phyloP scores from a whole-genome alignment of 1,140 invertebrate genomes.

The Zaprionus davidi region DNA sequence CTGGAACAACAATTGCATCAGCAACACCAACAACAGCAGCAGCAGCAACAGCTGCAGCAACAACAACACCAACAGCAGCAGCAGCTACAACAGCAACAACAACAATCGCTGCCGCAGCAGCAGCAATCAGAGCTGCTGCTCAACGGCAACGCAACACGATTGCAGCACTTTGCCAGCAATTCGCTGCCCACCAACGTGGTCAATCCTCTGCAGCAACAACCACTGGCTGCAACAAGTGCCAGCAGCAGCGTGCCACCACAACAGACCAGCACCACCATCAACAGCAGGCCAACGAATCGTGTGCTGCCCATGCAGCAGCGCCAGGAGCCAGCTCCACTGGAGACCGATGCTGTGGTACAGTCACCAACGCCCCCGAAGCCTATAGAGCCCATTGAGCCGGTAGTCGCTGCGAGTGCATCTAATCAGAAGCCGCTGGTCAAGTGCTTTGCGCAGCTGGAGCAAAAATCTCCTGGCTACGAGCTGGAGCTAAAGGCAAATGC shows the following conservation, averaged over 20 bases:
- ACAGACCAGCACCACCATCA: constrained; percentile 55
- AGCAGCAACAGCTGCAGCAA: constrained; percentile 26
- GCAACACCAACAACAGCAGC: constrained; percentile 31
- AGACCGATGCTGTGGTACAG: constrained; percentile 52
- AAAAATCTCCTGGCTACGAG: constrained; percentile 55
- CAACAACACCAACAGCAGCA: constrained; percentile 30
- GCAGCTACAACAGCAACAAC: constrained; percentile 27
- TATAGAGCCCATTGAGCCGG: constrained; percentile 45
- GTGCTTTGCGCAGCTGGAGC: constrained; percentile 40
- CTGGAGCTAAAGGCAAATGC: constrained; percentile 68
- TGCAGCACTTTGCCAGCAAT: constrained; percentile 86
- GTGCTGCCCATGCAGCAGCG: constrained; percentile 89
- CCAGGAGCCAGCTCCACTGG: constrained; percentile 58
- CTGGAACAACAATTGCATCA: constrained; percentile 40
- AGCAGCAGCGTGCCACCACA: constrained; percentile 27
- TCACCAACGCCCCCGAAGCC: constrained; percentile 63
- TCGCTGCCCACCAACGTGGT: constrained; percentile 88
- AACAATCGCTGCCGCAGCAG: constrained; percentile 36
- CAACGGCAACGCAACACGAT: constrained; percentile 59
- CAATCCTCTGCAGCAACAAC: constrained; percentile 86
- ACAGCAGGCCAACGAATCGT: constrained; percentile 89
- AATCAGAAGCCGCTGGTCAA: constrained; percentile 44
- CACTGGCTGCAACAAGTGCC: constrained; percentile 47
- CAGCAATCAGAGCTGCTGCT: constrained; percentile 24
- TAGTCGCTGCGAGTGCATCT: constrained; percentile 27